Conservation (phyloP, 2,797 vertebrate genomes). For the Menidia menidia region DNA sequence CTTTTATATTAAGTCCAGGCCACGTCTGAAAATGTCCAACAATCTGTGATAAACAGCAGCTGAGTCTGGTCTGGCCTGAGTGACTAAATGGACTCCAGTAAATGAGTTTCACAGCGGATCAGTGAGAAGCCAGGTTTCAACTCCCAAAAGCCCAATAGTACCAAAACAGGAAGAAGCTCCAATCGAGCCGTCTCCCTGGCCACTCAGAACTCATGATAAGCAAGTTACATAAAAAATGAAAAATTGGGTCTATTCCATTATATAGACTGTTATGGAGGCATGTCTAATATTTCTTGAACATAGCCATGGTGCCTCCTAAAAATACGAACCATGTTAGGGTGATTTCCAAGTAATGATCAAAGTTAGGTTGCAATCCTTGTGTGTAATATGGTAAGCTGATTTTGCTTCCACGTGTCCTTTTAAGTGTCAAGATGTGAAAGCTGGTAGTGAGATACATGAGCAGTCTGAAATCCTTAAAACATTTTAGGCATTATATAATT, state of each 20-base stretch:
- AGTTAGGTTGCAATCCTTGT: conserved; percentile 45
- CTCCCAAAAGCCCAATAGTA: conserved; percentile 52
- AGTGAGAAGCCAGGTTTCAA: conserved; percentile 49
- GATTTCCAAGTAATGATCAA: conserved; percentile 53
- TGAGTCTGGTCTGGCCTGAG: conserved; percentile 24
- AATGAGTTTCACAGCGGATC: conserved; percentile 64
- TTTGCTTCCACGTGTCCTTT: conserved; percentile 61
- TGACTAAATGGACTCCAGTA: conserved; percentile 41
- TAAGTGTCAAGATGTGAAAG: conserved; percentile 70
- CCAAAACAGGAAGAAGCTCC: conserved; percentile 59
- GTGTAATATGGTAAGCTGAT: conserved; percentile 61
- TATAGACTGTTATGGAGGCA: conserved; percentile 3
- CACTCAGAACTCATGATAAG: conserved; percentile 22
- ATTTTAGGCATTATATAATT: conserved; percentile 46
- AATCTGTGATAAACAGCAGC: conserved; percentile 51
- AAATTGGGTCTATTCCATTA: conserved; percentile 28
- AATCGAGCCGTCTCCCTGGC: conserved; percentile 33
- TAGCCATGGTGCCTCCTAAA: conserved; percentile 35
- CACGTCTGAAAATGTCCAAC: conserved; percentile 30
- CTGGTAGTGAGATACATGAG: conserved; percentile 43
- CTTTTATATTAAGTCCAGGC: conserved; percentile 20
- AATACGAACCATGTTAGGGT: conserved; percentile 32
- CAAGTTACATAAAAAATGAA: conserved; percentile 8
- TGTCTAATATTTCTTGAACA: conserved; percentile 32
- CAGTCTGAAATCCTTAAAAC: conserved; percentile 35